A percentile compares a stretch with the other conserved stretches of the same genome.
These are phyloP conservation scores for Toxonevra muliebris DNA, from an alignment of 2,888 invertebrate genomes.

Conservation along the genomic window DNA sequence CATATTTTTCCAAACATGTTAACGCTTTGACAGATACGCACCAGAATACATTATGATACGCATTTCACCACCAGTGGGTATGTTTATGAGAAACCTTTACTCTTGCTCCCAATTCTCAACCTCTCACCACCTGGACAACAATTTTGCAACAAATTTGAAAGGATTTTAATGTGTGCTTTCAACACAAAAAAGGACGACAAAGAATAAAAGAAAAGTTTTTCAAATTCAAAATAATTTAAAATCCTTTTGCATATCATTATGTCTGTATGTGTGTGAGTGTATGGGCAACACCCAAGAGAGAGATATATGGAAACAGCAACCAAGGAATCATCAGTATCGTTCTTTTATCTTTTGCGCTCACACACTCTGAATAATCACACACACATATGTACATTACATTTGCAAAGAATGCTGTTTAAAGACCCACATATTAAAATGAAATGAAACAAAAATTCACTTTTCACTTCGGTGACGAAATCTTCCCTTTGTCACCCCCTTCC, in stretches of 20 bases:
- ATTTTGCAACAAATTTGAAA: constrained; percentile 24
- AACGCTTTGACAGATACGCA: background rate
- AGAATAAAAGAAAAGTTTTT: constrained; percentile 34
- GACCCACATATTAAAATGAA: constrained; percentile 20
- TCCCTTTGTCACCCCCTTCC: background rate
- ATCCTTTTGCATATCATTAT: constrained; percentile 43
- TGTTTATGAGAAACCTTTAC: too few relatives aligned
- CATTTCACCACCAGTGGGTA: too few relatives aligned
- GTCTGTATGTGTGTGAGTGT: constrained; percentile 5
- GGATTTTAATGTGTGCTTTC: constrained; percentile 17
- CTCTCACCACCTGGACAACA: constrained; percentile 24
- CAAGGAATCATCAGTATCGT: constrained; percentile 32
- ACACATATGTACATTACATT: constrained; percentile 20
- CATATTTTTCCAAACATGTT: background rate
- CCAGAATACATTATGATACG: background rate
- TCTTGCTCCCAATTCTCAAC: too few relatives aligned
- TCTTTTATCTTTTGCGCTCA: constrained; percentile 45
- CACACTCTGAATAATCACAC: constrained; percentile 17
- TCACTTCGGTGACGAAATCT: background rate
- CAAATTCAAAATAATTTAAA: constrained; percentile 39
- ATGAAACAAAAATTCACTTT: constrained; percentile 17
- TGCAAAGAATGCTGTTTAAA: background rate
- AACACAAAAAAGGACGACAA: constrained; percentile 13
- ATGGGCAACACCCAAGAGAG: constrained; percentile 9
- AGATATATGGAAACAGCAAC: constrained; percentile 30